A percentile compares a stretch with the other conserved stretches of the same genome.
These are phyloP conservation scores for Octodon degus DNA, from an alignment of 2,113 vertebrate genomes.

Conservation along the genomic window DNA sequence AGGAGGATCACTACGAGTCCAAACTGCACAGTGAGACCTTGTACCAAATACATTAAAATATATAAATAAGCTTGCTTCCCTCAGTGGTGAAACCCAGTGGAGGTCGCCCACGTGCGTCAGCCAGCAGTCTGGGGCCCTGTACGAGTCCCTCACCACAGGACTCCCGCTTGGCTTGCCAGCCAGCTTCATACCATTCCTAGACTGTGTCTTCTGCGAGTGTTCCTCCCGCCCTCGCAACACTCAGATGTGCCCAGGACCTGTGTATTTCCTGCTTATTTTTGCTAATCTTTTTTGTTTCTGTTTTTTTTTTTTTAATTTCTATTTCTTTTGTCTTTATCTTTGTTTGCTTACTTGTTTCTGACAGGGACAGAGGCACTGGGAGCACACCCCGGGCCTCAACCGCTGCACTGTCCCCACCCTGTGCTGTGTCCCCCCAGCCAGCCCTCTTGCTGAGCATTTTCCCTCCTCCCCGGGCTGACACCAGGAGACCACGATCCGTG, in stretches of 20 bases:
- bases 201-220: neutral
- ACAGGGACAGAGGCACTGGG: neutral
- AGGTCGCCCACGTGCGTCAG: neutral
- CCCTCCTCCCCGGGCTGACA: neutral
- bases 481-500: neutral
- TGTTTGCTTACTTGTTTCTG: neutral
- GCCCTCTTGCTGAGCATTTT: neutral
- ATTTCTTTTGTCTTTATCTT: too few relatives aligned
- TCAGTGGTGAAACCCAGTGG: neutral
- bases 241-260: too few relatives aligned
- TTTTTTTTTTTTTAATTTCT: neutral
- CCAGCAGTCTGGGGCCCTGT: neutral
- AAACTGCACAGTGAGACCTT: too few relatives aligned
- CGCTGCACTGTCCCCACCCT: neutral
- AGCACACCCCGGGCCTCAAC: neutral
- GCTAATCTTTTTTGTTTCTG: neutral
- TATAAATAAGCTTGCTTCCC: neutral
- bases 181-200: neutral
- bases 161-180: neutral
- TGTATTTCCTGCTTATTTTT: neutral
- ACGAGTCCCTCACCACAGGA: neutral
- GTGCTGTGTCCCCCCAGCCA: neutral
- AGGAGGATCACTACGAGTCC: too few relatives aligned
- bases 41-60: too few relatives aligned
- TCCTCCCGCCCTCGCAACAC: too few relatives aligned